Conservation (phyloP, 2,888 invertebrate species). For the Dusona sp. region DNA sequence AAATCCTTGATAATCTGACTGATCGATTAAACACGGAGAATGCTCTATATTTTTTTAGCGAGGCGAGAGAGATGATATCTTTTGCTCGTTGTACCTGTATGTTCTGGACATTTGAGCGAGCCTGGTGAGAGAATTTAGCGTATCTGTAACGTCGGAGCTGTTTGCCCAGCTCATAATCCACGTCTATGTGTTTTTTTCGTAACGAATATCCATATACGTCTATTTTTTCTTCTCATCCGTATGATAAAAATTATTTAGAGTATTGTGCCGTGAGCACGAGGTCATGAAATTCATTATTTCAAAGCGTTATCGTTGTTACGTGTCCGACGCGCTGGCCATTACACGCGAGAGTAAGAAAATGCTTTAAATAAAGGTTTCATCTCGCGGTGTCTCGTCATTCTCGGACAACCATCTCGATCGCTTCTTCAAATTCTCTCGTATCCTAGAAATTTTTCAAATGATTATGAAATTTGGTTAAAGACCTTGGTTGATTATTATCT, state of each 20-base stretch:
- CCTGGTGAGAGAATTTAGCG: constrained; percentile 54
- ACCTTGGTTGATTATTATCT: background rate
- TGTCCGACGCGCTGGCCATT: constrained; percentile 1
- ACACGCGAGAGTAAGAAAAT: background rate
- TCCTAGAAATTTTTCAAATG: background rate
- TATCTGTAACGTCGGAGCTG: constrained; percentile 41
- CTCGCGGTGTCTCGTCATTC: constrained; percentile 28
- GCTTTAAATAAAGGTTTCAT: background rate
- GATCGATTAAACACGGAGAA: constrained; percentile 16
- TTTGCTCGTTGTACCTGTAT: constrained; percentile 39
- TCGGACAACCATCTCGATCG: constrained; percentile 6
- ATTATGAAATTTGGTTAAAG: background rate
- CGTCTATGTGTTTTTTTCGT: constrained; percentile 27
- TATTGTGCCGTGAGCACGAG: constrained; percentile 37
- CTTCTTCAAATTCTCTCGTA: background rate
- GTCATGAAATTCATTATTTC: constrained; percentile 8
- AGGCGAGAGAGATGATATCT: constrained; percentile 10
- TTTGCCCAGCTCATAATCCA: constrained; percentile 47
- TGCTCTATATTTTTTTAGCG: background rate
- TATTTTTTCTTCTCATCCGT: constrained; percentile 13
- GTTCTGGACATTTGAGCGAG: constrained; percentile 62
- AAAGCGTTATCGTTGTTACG: constrained; percentile 3
- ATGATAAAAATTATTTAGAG: constrained; percentile 45
- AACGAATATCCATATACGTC: background rate
- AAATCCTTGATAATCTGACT: background rate